These are phyloP conservation scores for Garrulus glandarius DNA, from an alignment of 2,797 vertebrate species.

Conservation along the genomic window DNA sequence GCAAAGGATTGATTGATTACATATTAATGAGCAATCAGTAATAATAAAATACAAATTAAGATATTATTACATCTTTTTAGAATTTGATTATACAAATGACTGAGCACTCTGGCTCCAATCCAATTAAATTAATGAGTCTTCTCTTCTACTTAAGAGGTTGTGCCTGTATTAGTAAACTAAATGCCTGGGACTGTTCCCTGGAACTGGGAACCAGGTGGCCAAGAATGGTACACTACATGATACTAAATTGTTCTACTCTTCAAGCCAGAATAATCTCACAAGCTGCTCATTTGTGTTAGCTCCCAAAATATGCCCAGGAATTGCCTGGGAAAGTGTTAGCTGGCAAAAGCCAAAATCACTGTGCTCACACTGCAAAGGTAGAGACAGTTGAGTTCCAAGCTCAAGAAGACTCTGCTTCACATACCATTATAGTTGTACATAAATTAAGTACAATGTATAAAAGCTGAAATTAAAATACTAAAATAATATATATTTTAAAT, in stretches of 20 bases:
- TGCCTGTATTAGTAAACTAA: constrained; percentile 26
- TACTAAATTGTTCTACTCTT: neutral
- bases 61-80: constrained; percentile 53
- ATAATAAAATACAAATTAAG: constrained; percentile 65
- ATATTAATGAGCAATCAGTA: constrained; percentile 61
- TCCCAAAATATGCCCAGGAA: neutral
- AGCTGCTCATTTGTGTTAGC: neutral
- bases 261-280: neutral
- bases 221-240: neutral
- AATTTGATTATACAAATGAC: constrained; percentile 59
- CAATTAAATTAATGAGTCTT: constrained; percentile 51
- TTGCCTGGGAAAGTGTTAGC: neutral
- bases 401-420: neutral
- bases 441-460: neutral
- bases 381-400: neutral
- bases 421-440: neutral
- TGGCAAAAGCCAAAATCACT: neutral
- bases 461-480: neutral
- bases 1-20: constrained; percentile 51
- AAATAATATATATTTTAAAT: neutral
- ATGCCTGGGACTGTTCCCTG: neutral
- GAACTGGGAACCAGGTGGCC: neutral
- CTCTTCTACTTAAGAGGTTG: neutral
- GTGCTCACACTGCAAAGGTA: neutral
- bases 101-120: constrained; percentile 44